These are phyloP conservation scores for Nyleta sp. DNA, from an alignment of 2,888 invertebrate species.

Conservation along the genomic window DNA sequence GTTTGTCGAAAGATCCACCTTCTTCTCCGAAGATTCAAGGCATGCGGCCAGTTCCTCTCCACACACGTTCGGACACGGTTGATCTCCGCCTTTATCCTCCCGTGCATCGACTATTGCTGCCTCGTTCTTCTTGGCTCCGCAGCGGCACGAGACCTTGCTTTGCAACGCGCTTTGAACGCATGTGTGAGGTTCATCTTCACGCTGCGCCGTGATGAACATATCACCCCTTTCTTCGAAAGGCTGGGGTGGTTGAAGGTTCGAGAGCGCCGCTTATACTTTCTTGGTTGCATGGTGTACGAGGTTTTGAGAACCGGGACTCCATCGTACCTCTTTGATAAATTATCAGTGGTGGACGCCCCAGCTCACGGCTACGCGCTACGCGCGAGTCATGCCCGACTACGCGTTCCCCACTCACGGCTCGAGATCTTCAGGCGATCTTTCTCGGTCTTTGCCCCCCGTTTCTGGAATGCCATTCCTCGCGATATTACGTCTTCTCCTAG, in stretches of 20 bases:
- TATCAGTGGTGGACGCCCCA: no score
- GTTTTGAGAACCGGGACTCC: no score
- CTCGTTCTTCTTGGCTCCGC: not conserved
- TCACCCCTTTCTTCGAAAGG: not conserved
- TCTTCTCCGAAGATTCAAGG: not conserved
- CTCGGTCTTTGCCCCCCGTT: no score
- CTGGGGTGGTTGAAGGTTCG: not conserved
- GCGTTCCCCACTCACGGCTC: no score
- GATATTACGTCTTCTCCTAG: no score
- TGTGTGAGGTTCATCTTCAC: not conserved
- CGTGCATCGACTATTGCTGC: not conserved
- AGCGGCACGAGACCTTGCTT: not conserved
- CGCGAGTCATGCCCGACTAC: no score
- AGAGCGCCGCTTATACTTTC: no score
- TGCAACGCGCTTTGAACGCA: not conserved
- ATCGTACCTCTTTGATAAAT: no score
- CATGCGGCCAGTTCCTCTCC: not conserved
- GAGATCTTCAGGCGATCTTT: no score
- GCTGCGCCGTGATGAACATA: not conserved
- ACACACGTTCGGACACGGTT: not conserved
- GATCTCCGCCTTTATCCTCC: not conserved
- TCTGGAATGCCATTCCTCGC: no score
- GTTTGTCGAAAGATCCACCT: not conserved
- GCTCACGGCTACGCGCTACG: no score
- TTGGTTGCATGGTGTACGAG: no score